Evolutionary conservation across 2,113 vertebrate species (phyloP).

Genomic region (Tringa solitaria): DNA sequence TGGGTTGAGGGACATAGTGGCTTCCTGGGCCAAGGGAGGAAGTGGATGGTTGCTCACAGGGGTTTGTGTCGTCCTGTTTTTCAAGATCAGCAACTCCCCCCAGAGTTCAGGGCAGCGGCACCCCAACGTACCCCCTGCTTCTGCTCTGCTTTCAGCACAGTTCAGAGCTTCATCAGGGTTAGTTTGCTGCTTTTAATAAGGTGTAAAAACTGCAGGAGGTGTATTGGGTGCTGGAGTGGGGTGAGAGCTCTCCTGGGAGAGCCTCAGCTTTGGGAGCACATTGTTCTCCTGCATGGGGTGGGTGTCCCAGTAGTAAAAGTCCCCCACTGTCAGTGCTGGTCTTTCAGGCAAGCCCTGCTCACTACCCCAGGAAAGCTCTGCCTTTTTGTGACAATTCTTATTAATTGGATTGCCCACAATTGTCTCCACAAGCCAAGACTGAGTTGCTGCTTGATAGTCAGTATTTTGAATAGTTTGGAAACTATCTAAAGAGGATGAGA

Average conservation of each 20-base stretch:
- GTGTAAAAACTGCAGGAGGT: neutral
- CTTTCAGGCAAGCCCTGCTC: fast-evolving
- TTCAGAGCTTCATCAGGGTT: neutral
- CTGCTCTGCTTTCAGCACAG: neutral
- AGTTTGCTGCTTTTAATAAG: neutral
- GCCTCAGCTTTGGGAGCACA: neutral
- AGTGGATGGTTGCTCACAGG: neutral
- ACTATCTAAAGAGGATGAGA: neutral
- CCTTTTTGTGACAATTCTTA: neutral
- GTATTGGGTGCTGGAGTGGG: neutral
- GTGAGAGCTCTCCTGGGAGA: neutral
- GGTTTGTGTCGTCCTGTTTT: fast-evolving
- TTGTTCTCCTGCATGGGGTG: neutral
- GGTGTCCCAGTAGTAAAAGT: neutral
- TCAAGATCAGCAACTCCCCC: neutral
- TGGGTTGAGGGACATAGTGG: neutral
- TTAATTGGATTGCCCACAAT: neutral
- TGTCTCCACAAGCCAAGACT: neutral
- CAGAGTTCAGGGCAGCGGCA: neutral
- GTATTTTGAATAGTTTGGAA: neutral
- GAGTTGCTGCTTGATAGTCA: neutral
- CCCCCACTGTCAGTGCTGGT: neutral
- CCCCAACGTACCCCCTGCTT: neutral
- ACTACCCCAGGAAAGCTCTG: neutral
- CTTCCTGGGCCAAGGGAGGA: neutral